These are phyloP conservation scores for Astur gentilis DNA, from an alignment of 2,113 vertebrate genomes.

Conservation along the genomic window DNA sequence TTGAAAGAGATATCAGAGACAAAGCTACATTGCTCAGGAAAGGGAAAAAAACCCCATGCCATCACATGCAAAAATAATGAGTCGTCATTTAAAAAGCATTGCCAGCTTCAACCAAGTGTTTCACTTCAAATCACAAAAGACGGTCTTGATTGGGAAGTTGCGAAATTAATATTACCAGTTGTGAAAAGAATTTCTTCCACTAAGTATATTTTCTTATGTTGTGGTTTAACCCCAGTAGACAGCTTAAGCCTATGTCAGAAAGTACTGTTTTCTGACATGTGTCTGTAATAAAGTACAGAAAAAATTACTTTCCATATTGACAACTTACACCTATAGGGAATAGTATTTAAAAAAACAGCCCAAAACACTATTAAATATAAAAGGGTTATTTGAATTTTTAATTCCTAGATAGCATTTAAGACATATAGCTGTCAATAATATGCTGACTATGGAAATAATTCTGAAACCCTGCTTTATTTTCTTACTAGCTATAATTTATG, in stretches of 20 bases:
- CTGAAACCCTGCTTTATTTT: background rate
- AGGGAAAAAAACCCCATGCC: background rate
- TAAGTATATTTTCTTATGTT: background rate
- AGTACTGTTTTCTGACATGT: background rate
- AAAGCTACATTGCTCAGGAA: background rate
- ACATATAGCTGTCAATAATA: background rate
- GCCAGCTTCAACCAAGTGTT: background rate
- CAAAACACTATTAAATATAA: background rate
- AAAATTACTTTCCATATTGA: background rate
- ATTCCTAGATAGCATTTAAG: background rate
- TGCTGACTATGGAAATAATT: background rate
- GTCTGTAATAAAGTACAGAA: background rate
- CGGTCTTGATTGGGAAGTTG: background rate
- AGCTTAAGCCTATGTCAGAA: background rate
- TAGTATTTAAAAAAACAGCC: background rate
- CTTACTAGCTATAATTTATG: background rate
- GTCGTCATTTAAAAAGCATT: background rate
- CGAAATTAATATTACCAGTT: background rate
- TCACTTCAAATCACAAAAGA: background rate
- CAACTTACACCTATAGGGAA: background rate
- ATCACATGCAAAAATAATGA: background rate
- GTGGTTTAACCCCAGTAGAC: background rate
- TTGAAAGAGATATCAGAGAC: background rate
- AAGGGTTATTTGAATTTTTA: background rate
- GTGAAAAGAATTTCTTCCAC: background rate